Conservation (phyloP, 2,113 vertebrate genomes). For the Boulengeromyrus knoepffleri region DNA sequence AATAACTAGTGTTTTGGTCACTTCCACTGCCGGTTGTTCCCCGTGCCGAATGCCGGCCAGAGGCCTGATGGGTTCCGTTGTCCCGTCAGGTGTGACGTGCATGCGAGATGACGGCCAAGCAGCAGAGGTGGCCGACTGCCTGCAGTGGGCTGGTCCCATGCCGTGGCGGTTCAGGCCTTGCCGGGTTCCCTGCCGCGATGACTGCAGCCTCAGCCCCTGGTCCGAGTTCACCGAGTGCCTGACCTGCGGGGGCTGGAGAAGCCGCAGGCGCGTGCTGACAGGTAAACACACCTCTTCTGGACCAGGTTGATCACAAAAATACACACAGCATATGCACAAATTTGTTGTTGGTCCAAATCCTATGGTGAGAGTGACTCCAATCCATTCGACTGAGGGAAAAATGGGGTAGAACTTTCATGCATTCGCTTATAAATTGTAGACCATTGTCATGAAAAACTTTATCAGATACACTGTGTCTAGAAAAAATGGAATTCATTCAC, state of each 20-base stretch:
- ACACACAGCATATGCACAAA: background rate
- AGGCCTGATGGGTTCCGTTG: background rate
- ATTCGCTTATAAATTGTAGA: background rate
- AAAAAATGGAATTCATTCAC: background rate
- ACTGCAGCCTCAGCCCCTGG: conserved; percentile 86
- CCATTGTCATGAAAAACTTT: background rate
- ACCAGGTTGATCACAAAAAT: background rate
- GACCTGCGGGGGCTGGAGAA: conserved; percentile 66
- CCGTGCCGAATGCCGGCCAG: background rate
- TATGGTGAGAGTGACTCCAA: background rate
- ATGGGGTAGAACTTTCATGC: background rate
- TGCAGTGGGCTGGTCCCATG: conserved; percentile 68
- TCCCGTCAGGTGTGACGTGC: conserved; percentile 72
- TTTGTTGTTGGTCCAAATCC: background rate
- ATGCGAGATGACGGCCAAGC: conserved; percentile 56
- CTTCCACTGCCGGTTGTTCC: background rate
- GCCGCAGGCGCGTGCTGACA: conserved; percentile 70
- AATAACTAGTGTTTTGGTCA: background rate
- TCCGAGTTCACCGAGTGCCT: conserved; percentile 79
- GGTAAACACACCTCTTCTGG: conserved; percentile 56
- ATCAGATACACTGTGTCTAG: background rate
- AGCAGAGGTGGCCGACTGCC: conserved; percentile 64
- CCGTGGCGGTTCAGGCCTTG: conserved; percentile 73
- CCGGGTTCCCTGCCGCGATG: conserved; percentile 73
- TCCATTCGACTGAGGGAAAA: background rate